Conservation (phyloP, 2,797 vertebrate genomes). For the Pseudochaenichthys georgianus region DNA sequence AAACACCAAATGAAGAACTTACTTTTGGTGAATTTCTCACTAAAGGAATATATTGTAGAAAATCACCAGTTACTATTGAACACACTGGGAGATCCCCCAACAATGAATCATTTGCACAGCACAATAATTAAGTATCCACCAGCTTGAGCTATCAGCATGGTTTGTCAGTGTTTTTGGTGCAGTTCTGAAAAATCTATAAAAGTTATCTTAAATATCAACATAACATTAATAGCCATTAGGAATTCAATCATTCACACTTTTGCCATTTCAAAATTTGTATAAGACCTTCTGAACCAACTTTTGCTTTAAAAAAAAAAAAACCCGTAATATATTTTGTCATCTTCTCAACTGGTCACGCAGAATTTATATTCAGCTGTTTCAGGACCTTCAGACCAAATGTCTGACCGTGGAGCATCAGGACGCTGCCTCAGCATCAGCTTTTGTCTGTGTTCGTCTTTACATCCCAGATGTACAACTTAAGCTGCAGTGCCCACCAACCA, state of each 20-base stretch:
- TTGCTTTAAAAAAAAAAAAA: no score
- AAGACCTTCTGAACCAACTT: no score
- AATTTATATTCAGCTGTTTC: slow-evolving; percentile 29
- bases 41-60: no score
- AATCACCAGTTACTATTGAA: no score
- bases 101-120: no score
- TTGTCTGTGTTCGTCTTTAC: slow-evolving; percentile 79
- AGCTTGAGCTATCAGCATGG: not conserved
- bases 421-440: slow-evolving; percentile 85
- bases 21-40: no score
- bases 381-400: slow-evolving; percentile 86
- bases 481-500: slow-evolving; percentile 68
- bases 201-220: not conserved
- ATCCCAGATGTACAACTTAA: slow-evolving; percentile 82
- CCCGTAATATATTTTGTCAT: not conserved
- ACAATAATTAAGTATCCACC: not conserved
- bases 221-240: no score
- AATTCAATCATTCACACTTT: not conserved
- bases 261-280: no score
- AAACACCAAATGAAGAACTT: no score
- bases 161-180: not conserved
- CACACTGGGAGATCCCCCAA: no score
- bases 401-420: slow-evolving; percentile 80
- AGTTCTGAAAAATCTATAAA: not conserved
- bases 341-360: slow-evolving; percentile 36